Percentiles rank a stretch among this genome's conserved stretches.
phyloP scores from a whole-genome alignment of 2,113 vertebrate genomes.

The Brachyistius frenatus region DNA sequence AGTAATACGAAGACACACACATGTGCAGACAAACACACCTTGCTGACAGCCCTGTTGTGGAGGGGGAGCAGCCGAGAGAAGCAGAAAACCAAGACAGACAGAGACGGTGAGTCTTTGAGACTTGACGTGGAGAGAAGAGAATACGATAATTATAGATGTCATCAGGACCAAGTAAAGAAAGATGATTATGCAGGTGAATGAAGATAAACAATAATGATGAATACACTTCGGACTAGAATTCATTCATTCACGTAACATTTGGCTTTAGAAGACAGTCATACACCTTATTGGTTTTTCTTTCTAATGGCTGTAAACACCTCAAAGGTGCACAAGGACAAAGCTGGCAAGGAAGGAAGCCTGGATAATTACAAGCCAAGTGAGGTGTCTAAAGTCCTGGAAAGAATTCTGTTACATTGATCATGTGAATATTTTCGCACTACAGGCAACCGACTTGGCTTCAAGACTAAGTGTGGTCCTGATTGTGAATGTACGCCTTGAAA shows the following conservation, averaged over 20 bases:
- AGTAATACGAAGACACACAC: background rate
- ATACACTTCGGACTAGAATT: background rate
- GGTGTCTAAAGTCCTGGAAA: too few relatives aligned
- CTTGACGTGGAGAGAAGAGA: slow-evolving; percentile 16
- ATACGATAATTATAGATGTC: slow-evolving; percentile 20
- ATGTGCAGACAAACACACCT: slow-evolving; percentile 7
- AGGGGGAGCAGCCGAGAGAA: slow-evolving; percentile 6
- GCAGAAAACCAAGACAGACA: slow-evolving; percentile 21
- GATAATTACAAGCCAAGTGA: too few relatives aligned
- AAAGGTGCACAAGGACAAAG: too few relatives aligned
- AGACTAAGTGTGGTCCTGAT: too few relatives aligned
- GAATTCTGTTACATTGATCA: too few relatives aligned
- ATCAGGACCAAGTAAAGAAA: slow-evolving; percentile 9
- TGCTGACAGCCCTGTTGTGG: slow-evolving; percentile 51
- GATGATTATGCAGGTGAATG: slow-evolving; percentile 19
- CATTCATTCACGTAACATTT: background rate
- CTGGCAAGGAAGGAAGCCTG: too few relatives aligned
- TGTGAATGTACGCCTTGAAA: too few relatives aligned
- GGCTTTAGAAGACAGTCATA: background rate
- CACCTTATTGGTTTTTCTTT: too few relatives aligned
- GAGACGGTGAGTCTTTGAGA: slow-evolving; percentile 24
- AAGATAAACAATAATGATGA: background rate
- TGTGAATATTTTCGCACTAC: too few relatives aligned
- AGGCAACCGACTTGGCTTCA: too few relatives aligned
- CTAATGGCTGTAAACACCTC: too few relatives aligned